Conservation (phyloP, 2,888 invertebrate genomes). For the Tetropium fuscum region DNA sequence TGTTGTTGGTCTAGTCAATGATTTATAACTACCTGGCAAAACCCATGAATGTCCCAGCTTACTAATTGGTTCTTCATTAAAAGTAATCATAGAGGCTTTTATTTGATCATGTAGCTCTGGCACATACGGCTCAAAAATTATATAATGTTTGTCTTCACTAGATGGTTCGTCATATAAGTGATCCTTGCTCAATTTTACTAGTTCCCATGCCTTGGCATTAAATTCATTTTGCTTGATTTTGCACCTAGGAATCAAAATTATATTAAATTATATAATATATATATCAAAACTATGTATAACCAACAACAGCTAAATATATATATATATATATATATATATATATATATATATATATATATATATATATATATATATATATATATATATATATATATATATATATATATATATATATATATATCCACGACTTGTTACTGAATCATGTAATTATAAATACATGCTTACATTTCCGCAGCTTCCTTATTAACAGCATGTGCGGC, state of each 20-base stretch:
- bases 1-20: conserved; percentile 76
- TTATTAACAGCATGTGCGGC: conserved; percentile 76
- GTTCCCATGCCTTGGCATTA: conserved; percentile 76
- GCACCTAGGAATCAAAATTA: too few relatives aligned
- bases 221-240: conserved; percentile 80
- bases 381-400: too few relatives aligned
- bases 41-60: conserved; percentile 85
- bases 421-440: too few relatives aligned
- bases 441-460: conserved; percentile 39
- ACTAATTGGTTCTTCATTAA: conserved; percentile 62
- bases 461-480: conserved; percentile 79
- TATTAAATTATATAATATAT: too few relatives aligned
- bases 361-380: too few relatives aligned
- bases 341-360: too few relatives aligned
- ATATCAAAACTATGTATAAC: too few relatives aligned
- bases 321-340: too few relatives aligned
- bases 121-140: conserved; percentile 81
- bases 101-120: conserved; percentile 79
- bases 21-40: conserved; percentile 82
- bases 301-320: too few relatives aligned
- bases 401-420: too few relatives aligned
- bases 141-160: conserved; percentile 86
- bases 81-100: conserved; percentile 69
- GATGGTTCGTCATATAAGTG: conserved; percentile 81
- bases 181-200: conserved; percentile 78